phyloP scores from a whole-genome alignment of 2,113 vertebrate species.

The Crotalus tigris region DNA sequence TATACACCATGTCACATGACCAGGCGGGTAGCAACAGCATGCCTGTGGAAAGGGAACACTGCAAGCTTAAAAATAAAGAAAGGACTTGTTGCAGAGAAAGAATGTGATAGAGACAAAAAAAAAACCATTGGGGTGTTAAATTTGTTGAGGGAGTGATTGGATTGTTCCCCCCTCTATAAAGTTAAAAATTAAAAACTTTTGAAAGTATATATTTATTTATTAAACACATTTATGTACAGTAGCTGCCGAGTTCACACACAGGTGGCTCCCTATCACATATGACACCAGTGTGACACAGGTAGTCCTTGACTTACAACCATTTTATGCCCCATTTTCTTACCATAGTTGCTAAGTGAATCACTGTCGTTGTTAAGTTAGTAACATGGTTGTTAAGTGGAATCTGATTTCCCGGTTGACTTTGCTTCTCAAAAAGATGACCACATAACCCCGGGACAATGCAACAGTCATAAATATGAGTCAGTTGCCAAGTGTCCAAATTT shows the following conservation, averaged over 20 bases:
- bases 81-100: background rate
- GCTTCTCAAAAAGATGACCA: background rate
- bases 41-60: background rate
- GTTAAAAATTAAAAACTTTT: background rate
- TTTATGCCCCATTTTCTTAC: background rate
- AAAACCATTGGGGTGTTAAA: background rate
- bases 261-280: background rate
- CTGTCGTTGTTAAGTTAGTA: background rate
- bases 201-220: background rate
- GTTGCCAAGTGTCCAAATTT: background rate
- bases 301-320: too few relatives aligned
- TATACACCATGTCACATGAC: background rate
- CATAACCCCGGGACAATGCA: background rate
- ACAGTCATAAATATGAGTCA: background rate
- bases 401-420: background rate
- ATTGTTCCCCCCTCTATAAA: background rate
- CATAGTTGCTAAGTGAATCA: background rate
- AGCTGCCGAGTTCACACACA: background rate
- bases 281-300: background rate
- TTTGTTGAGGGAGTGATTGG: background rate
- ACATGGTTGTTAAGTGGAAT: background rate
- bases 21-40: background rate
- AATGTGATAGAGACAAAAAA: background rate
- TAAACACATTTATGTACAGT: background rate
- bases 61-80: background rate